Conservation (phyloP, 2,113 vertebrate genomes). For the Oostethus manadensis region DNA sequence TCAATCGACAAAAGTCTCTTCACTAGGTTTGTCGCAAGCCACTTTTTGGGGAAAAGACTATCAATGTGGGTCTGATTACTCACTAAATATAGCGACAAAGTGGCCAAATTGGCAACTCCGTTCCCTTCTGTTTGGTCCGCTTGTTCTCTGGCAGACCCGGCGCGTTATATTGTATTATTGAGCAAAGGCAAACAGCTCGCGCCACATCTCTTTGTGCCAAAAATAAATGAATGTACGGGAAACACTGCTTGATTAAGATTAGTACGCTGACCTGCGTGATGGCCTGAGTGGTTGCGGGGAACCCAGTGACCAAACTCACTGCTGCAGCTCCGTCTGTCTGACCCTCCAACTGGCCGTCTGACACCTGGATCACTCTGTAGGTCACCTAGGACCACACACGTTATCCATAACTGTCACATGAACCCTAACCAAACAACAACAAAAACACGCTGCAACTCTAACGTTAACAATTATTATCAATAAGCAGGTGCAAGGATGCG, state of each 20-base stretch:
- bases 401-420: not conserved
- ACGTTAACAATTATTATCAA: not conserved
- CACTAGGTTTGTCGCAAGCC: no score
- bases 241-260: not conserved
- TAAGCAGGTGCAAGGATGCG: not conserved
- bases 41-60: no score
- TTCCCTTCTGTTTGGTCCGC: no score
- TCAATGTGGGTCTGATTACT: no score
- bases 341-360: slow-evolving; percentile 86
- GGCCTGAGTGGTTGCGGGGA: slow-evolving; percentile 78
- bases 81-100: no score
- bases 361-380: slow-evolving; percentile 90
- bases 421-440: not conserved
- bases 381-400: slow-evolving; percentile 74
- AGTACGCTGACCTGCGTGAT: slow-evolving; percentile 79
- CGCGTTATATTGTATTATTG: no score
- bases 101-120: no score
- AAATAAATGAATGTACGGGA: no score
- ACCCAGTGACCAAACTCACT: slow-evolving; percentile 82
- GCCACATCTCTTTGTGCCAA: no score
- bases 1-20: no score
- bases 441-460: not conserved
- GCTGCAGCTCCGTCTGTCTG: slow-evolving; percentile 82
- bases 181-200: no score
- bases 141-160: no score